These are phyloP conservation scores for Coenonympha glycerion DNA, from an alignment of 2,888 invertebrate genomes.

Conservation along the genomic window DNA sequence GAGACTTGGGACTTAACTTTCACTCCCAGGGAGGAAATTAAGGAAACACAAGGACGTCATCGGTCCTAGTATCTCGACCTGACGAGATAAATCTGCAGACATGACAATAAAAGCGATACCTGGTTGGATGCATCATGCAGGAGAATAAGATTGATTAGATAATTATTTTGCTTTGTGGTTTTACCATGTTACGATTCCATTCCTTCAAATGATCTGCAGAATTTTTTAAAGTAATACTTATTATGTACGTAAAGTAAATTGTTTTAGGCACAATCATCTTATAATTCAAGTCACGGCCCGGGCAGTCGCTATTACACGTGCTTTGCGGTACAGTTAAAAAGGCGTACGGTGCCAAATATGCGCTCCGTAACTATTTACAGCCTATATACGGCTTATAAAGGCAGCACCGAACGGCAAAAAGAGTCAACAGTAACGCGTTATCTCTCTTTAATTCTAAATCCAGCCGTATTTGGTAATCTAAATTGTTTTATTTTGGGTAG, in stretches of 20 bases:
- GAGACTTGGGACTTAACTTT: too few species aligned
- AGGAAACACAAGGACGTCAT: too few species aligned
- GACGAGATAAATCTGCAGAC: too few species aligned
- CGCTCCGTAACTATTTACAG: constrained; percentile 56
- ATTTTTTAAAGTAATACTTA: too few species aligned
- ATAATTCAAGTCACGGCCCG: constrained; percentile 40
- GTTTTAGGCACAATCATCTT: constrained; percentile 25
- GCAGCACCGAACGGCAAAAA: constrained; percentile 44
- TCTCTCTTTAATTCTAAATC: constrained; percentile 36
- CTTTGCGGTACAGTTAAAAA: constrained; percentile 67
- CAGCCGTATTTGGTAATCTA: constrained; percentile 39
- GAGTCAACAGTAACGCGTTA: constrained; percentile 32
- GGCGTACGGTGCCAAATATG: constrained; percentile 68
- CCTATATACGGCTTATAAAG: constrained; percentile 64
- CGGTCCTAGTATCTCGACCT: too few species aligned
- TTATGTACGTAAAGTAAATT: neutral
- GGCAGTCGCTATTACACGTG: constrained; percentile 53
- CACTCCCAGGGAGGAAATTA: too few species aligned
- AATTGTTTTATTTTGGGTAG: constrained; percentile 32
- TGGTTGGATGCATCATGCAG: too few species aligned
- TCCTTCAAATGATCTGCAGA: too few species aligned
- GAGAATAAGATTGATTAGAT: too few species aligned
- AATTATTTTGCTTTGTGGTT: too few species aligned
- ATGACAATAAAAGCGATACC: too few species aligned
- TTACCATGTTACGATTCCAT: too few species aligned